Base-by-base conservation (phyloP, 2,113 vertebrate genomes). In the Sinocyclocheilus maitianheensis region DNA sequence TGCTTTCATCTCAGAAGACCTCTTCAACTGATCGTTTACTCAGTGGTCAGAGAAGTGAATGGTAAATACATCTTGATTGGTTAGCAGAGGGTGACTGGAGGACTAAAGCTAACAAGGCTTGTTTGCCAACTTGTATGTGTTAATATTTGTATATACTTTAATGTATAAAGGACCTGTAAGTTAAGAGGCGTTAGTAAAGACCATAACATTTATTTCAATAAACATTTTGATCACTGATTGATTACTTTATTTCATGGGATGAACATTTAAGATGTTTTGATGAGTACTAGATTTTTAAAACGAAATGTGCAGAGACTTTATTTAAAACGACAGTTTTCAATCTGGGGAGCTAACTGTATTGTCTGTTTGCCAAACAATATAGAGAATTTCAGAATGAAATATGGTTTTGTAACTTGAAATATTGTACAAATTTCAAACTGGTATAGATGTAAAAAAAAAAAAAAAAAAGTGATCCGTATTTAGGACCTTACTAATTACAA, bases 101-200 rank as follows among this genome's bases (percentile, higher is more conserved):
- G 26, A 37, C 20, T n/a, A 10, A 6, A 76, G 72, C 22, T 37
- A 79, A 22, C 53, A 48, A 81, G 13, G 60, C n/a, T 67, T 16
- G n/a, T 65, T 81, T 67, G 40, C 37, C 60, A 58, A 65, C 16
- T 55, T 65, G 5, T 81, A 65, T 4, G 11, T 63, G 37, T 65
- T 46, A 26, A 43, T 80, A 80, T 81, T 48, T 81, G 79, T 81
- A 81, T 81, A 81, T 81, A 81, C 22, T 81, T 81, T 81, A 22
- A 65, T 81, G 79, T 81, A 48, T 26, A 65, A 48, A 65, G 3
- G 60, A 81, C 40, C 14, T 81, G 78, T 81, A 67, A 81, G 40
- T 67, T 48, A 65, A 81, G 5, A 76, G 43, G 43, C 0, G 14
- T 81, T 65, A 26, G 58, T 63, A 18, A 67, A 65, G 14, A 67